These are phyloP conservation scores for Yasuhikotakia modesta DNA, from an alignment of 2,797 vertebrate species.

Conservation along the genomic window DNA sequence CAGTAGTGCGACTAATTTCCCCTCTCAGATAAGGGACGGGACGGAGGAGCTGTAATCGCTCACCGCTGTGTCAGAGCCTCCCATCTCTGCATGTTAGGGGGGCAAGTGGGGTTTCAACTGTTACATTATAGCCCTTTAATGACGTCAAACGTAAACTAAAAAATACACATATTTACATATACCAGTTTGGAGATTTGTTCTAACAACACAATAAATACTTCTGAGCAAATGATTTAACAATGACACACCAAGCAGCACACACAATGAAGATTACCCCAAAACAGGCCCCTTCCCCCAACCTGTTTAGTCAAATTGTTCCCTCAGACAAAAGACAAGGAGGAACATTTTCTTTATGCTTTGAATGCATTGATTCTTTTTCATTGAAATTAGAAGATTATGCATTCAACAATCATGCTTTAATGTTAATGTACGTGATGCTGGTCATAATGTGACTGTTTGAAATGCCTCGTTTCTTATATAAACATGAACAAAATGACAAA, in stretches of 20 bases:
- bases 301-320: constrained; percentile 41
- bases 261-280: constrained; percentile 36
- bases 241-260: constrained; percentile 20
- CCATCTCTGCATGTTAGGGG: constrained; percentile 35
- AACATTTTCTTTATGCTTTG: neutral
- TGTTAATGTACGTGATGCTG: constrained; percentile 1
- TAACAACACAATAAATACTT: neutral
- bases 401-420: neutral
- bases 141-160: neutral
- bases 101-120: constrained; percentile 1
- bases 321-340: constrained; percentile 42
- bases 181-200: neutral
- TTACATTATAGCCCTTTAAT: constrained; percentile 9
- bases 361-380: constrained; percentile 17
- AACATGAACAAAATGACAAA: neutral
- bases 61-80: constrained; percentile 51
- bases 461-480: neutral
- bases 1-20: constrained; percentile 54
- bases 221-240: neutral
- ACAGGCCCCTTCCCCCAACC: constrained; percentile 34
- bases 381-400: constrained; percentile 37
- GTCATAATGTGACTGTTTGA: constrained; percentile 5
- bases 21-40: constrained; percentile 43
- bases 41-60: constrained; percentile 25
- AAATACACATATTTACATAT: too few relatives aligned